Conservation (phyloP, 2,888 invertebrate species). For the Bombylius discolor region DNA sequence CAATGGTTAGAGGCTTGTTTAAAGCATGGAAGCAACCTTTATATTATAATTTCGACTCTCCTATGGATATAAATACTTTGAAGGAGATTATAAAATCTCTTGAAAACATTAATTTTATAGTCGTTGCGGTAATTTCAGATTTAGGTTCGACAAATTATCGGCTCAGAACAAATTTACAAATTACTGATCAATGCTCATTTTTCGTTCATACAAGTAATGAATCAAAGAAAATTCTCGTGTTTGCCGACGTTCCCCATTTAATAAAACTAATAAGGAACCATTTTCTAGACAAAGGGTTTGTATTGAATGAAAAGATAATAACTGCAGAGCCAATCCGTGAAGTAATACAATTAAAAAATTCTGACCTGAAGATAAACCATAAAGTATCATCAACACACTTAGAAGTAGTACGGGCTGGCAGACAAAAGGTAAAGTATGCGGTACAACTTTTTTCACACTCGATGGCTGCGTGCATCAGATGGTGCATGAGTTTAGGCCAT, state of each 20-base stretch:
- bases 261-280: constrained; percentile 15
- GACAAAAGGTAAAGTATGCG: constrained; percentile 9
- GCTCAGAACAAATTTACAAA: background rate
- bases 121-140: background rate
- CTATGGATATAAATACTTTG: constrained; percentile 2
- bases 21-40: constrained; percentile 13
- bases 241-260: constrained; percentile 8
- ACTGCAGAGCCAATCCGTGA: constrained; percentile 4
- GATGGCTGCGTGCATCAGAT: constrained; percentile 12
- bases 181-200: background rate
- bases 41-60: constrained; percentile 10
- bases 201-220: background rate
- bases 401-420: background rate
- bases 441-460: constrained; percentile 19
- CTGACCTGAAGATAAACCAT: background rate
- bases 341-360: background rate
- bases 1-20: constrained; percentile 8
- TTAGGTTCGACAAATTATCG: background rate
- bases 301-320: constrained; percentile 5
- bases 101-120: constrained; percentile 4
- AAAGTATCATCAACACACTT: background rate
- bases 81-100: constrained; percentile 1
- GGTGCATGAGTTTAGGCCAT: constrained; percentile 13
- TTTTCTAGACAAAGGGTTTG: constrained; percentile 12
- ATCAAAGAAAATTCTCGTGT: constrained; percentile 5